Conservation (phyloP, 2,888 invertebrate species). For the Parapristionchus giblindavisi region DNA sequence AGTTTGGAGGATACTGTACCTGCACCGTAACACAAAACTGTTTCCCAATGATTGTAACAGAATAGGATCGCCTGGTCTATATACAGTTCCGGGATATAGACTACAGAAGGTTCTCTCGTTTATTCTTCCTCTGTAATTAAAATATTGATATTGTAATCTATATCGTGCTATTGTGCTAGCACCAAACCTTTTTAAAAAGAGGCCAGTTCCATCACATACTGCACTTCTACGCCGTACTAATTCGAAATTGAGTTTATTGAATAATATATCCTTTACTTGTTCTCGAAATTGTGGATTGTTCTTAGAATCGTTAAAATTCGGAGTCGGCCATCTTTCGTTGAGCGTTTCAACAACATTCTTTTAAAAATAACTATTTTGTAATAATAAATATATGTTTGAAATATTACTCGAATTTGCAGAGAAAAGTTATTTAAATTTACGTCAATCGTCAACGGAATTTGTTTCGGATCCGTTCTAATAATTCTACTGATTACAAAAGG, state of each 20-base stretch:
- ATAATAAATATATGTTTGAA: too few species aligned
- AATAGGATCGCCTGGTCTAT: slow-evolving; percentile 32
- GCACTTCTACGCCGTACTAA: neutral
- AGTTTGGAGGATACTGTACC: neutral
- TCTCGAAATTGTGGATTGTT: neutral
- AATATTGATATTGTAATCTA: too few species aligned
- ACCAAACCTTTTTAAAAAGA: slow-evolving; percentile 8
- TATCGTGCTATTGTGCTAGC: too few species aligned
- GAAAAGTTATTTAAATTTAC: neutral
- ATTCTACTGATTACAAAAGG: slow-evolving; percentile 32
- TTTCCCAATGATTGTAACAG: slow-evolving; percentile 30
- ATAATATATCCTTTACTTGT: neutral
- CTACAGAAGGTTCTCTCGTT: neutral
- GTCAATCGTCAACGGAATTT: slow-evolving; percentile 12
- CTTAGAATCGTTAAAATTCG: neutral
- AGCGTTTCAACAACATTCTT: slow-evolving; percentile 6
- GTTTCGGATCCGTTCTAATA: slow-evolving; percentile 20
- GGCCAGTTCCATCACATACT: slow-evolving; percentile 22
- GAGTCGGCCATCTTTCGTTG: neutral
- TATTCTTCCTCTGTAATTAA: too few species aligned
- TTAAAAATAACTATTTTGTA: too few species aligned
- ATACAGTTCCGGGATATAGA: slow-evolving; percentile 33
- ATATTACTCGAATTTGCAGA: slow-evolving; percentile 1
- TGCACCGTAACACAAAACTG: slow-evolving; percentile 28
- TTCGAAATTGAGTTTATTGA: neutral